Conservation (phyloP, 2,113 vertebrate genomes). For the Pachypanchax playfairii region DNA sequence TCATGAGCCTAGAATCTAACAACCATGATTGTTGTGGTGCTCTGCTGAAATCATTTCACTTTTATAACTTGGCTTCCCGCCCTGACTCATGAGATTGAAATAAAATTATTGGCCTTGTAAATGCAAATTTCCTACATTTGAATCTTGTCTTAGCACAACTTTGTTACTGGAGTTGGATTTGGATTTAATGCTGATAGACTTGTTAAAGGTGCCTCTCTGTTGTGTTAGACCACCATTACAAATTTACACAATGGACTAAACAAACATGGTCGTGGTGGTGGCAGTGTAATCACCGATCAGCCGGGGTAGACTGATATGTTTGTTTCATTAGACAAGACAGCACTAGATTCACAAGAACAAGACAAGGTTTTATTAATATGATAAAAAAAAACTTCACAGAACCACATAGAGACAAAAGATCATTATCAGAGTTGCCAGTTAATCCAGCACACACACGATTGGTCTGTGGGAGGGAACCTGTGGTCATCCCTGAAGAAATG, state of each 20-base stretch:
- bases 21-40: constrained; percentile 54
- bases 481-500: no score
- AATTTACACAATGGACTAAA: constrained; percentile 28
- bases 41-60: constrained; percentile 65
- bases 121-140: constrained; percentile 40
- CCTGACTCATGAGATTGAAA: constrained; percentile 53
- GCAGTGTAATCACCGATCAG: constrained; percentile 27
- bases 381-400: no score
- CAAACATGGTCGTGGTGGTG: constrained; percentile 27
- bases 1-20: constrained; percentile 42
- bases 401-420: no score
- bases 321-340: no score
- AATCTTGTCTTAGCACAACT: constrained; percentile 29
- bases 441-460: no score
- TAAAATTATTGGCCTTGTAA: constrained; percentile 59
- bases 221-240: constrained; percentile 37
- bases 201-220: constrained; percentile 61
- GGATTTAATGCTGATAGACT: constrained; percentile 64
- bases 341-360: no score
- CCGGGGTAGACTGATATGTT: no score
- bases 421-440: no score
- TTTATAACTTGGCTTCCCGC: constrained; percentile 58
- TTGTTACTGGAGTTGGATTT: constrained; percentile 38
- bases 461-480: no score
- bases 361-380: no score